Base-by-base conservation (phyloP, 2,797 vertebrate species). In the Coreius guichenoti region DNA sequence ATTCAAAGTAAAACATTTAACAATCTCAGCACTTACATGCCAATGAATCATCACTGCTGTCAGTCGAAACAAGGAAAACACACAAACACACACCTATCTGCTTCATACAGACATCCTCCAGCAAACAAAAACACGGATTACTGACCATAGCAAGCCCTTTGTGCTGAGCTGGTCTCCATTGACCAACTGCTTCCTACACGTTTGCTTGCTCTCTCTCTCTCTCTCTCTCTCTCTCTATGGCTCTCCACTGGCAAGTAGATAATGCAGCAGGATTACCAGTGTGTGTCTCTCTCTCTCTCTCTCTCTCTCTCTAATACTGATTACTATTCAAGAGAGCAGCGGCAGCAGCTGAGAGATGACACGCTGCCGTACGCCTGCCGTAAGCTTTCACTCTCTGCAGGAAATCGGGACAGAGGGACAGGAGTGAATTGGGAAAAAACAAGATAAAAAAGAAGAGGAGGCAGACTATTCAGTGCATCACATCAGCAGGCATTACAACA, bases 331-430 rank as follows among this genome's bases (percentile, higher is more conserved):
- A 93, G 95, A 96, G 68, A 73, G 83, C 83, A 80, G 67, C 19
- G 36, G 93, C 93, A 95, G 95, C 94, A 96, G 95, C 95, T 94
- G 93, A 94, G 94, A 96, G 94, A 96, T 94, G 94, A 96, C 94
- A 97, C 92, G 95, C 92, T 96, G 61, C 61, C 65, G 83, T 77
- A 84, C 47, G 74, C 80, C 82, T 79, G 73, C 54, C 29, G 36
- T 61, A 80, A 73, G 69, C 83, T 85, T 84, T 58, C 33, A 33
- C 47, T 51, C 89, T 88, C 78, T 84, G 47, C 68, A 79, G 82
- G 81, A 80, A 86, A 85, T 85, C 17, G 65, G 75, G 12, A 84
- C 47, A 54, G 33, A 68, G 31, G 26, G 43, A 43, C 33, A 75
- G 16, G 45, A 45, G 21, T 67, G 13, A 81, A 80, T 11, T 21